Conservation (phyloP, 2,113 vertebrate species). For the Mesembrinibis cayennensis region DNA sequence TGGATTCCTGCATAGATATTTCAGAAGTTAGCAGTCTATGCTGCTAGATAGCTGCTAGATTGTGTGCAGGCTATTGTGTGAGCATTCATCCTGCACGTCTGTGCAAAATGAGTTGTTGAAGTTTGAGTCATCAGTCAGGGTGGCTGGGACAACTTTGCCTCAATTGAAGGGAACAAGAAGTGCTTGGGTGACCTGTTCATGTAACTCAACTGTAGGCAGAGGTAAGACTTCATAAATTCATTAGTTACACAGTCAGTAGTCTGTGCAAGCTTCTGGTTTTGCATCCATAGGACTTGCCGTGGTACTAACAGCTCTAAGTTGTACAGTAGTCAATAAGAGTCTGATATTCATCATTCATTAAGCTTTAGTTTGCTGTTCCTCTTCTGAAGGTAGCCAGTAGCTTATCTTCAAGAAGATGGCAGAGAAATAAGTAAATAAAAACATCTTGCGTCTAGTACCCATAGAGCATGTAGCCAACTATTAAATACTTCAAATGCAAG, state of each 20-base stretch:
- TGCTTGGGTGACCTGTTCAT: not conserved
- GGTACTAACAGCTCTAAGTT: not conserved
- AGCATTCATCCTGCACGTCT: accelerated
- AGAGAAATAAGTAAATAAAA: not conserved
- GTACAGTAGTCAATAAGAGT: not conserved
- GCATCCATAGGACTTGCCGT: not conserved
- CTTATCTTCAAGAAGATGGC: not conserved
- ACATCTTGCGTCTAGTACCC: not conserved
- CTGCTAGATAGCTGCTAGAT: not conserved
- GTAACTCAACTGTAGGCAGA: not conserved
- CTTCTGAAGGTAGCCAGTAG: not conserved
- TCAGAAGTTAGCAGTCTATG: not conserved
- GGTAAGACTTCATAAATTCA: not conserved
- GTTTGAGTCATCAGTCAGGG: not conserved
- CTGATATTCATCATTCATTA: not conserved
- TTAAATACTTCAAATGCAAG: not conserved
- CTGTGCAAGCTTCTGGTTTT: not conserved
- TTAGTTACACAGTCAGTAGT: not conserved
- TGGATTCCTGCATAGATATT: not conserved
- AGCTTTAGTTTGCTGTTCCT: not conserved
- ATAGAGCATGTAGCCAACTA: not conserved
- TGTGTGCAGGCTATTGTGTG: not conserved
- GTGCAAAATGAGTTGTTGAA: not conserved
- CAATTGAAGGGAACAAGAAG: not conserved
- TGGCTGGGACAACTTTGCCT: not conserved